These are phyloP conservation scores for Thripadectes ignobilis DNA, from an alignment of 2,797 vertebrate genomes.

Conservation along the genomic window DNA sequence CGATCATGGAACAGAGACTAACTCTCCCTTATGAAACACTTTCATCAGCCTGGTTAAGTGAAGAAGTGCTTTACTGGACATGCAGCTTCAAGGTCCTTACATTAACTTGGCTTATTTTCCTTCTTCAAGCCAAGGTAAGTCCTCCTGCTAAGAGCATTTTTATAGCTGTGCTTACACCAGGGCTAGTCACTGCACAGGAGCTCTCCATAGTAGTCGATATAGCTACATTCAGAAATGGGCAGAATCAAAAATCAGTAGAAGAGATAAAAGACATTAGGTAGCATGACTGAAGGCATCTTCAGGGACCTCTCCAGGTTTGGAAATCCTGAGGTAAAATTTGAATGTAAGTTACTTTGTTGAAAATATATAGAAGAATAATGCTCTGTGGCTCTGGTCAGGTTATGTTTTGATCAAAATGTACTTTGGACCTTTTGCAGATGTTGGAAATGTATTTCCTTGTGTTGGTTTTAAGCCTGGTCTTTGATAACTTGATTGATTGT, in stretches of 20 bases:
- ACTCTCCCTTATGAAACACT: neutral
- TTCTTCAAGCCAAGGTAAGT: slow-evolving; percentile 15
- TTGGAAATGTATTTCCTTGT: neutral
- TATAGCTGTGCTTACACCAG: neutral
- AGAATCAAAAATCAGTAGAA: neutral
- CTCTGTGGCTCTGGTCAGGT: neutral
- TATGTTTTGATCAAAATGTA: neutral
- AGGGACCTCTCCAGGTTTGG: neutral
- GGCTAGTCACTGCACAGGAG: neutral
- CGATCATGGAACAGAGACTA: neutral
- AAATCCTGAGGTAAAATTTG: neutral
- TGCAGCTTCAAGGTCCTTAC: neutral
- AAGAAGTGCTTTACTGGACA: neutral
- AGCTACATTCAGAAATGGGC: neutral
- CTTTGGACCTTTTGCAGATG: neutral
- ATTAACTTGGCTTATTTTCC: neutral
- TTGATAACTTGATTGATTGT: neutral
- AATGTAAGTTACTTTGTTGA: neutral
- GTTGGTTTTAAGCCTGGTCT: neutral
- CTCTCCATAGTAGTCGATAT: neutral
- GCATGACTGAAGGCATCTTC: neutral
- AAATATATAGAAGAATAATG: neutral
- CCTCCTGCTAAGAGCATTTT: neutral
- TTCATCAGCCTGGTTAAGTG: neutral
- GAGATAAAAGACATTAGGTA: neutral